phyloP scores from a whole-genome alignment of 1,140 invertebrate genomes.

The Meloidogyne chitwoodi region DNA sequence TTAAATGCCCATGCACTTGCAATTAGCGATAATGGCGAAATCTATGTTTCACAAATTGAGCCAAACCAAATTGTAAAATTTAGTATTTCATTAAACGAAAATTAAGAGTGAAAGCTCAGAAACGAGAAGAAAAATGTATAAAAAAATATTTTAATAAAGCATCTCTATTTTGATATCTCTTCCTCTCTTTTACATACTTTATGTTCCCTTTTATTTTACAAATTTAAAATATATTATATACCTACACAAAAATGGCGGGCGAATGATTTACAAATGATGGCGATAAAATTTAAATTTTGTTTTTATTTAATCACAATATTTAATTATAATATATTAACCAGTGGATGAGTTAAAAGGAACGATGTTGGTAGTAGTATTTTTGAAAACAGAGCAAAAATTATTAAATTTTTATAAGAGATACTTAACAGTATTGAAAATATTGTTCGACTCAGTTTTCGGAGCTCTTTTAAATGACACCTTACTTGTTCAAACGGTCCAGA shows the following conservation, averaged over 20 bases:
- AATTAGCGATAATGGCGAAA: constrained; percentile 45
- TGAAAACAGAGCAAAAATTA: no score
- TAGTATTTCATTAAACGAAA: constrained; percentile 10
- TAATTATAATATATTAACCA: no score
- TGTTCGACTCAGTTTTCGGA: no score
- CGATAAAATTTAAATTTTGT: neutral
- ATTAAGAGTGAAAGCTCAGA: neutral
- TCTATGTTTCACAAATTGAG: constrained; percentile 49
- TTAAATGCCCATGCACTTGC: constrained; percentile 52
- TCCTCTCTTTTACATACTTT: neutral
- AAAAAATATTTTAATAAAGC: neutral
- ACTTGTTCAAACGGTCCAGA: no score
- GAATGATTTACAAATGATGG: neutral
- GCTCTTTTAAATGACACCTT: no score
- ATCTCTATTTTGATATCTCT: neutral
- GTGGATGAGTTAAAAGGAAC: no score
- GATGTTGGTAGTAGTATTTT: no score
- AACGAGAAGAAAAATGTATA: neutral
- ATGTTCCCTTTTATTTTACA: neutral
- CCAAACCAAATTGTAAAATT: constrained; percentile 51
- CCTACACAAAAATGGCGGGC: neutral
- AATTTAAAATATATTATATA: neutral
- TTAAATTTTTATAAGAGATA: no score
- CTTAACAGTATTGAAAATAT: no score
- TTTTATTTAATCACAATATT: neutral